These are phyloP conservation scores for Drosophila diplacantha DNA, from an alignment of 2,888 invertebrate species.

Conservation along the genomic window DNA sequence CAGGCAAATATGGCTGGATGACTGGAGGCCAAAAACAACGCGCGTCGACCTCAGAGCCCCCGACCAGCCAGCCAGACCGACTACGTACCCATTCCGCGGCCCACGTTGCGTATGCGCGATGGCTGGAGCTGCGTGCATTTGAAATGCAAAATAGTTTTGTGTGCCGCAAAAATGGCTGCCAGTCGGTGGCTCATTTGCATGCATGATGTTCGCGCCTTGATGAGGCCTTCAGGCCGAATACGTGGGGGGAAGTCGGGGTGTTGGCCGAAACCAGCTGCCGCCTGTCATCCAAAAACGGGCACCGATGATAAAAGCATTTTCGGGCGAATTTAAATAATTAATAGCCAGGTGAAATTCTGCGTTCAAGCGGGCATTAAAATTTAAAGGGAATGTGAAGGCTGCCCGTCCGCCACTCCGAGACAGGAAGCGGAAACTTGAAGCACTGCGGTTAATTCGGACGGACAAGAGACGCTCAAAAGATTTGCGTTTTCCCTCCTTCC, in stretches of 20 bases:
- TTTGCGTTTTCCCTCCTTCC: not conserved
- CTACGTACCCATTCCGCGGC: not conserved
- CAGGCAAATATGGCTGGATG: constrained; percentile 18
- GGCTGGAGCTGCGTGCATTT: constrained; percentile 54
- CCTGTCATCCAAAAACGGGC: constrained; percentile 27
- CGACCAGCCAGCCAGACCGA: not conserved
- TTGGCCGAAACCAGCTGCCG: constrained; percentile 14
- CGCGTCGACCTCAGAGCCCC: constrained; percentile 1
- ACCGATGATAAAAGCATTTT: constrained; percentile 40
- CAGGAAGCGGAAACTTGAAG: constrained; percentile 20
- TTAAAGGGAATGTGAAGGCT: constrained; percentile 7
- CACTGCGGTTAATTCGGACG: constrained; percentile 26
- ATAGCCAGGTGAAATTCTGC: constrained; percentile 38
- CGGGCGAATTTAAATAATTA: constrained; percentile 52
- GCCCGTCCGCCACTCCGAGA: not conserved
- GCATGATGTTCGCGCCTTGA: constrained; percentile 55
- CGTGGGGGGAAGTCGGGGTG: not conserved
- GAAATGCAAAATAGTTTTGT: constrained; percentile 67
- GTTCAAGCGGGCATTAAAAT: constrained; percentile 24
- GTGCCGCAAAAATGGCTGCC: constrained; percentile 53
- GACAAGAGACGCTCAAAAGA: constrained; percentile 10
- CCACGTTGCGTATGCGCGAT: constrained; percentile 55
- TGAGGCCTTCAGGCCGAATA: constrained; percentile 31
- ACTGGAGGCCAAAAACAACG: constrained; percentile 30
- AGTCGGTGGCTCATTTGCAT: constrained; percentile 63